Evolutionary conservation across 2,113 vertebrate species (phyloP), one percentile per base, ranked within the genome.

Genomic region (Tragulus kanchil): DNA sequence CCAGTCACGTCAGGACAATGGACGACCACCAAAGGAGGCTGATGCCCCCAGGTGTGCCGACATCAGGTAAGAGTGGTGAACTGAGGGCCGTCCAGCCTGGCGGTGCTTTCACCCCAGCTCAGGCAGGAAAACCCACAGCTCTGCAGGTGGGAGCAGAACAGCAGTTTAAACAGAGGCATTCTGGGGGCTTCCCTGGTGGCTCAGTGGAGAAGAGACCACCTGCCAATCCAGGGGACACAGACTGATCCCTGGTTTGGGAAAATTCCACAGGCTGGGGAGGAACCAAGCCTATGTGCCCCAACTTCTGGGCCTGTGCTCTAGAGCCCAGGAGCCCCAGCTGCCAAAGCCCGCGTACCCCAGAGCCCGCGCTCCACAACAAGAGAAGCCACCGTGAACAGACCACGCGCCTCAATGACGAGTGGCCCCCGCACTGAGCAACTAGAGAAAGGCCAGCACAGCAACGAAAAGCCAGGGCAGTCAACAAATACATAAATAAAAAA

Each of bases 391-490:
- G 21, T 5, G 0, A 13, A 0, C 3, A 73, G 42, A 45, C 5
- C 19, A 23, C 21, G 6, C 10, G 5, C 1, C 0, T 19, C 69
- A 1, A 25, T 3, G 45, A 36, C 8, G 10, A 6, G 69, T 3
- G 3, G 69, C 42, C 42, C 69, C 69, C 42, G 3, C 69, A 23
- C 21, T 0, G 19, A 36, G 6, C 69, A 45, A 3, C 69, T 7
- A 45, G 36, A 25, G 21, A 13, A 73, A 25, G 7, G 21, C 69
- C 36, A 36, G 15, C 1, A 3, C 21, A 45, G 69, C 69, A 13
- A 13, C 5, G 5, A 45, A 25, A 42, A 45, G 36, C 9, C 1
- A 73, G 36, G 36, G 36, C 36, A 36, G 36, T 36, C 36, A 36
- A 36, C 36, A 36, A 36, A 36, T 36, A 36, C 36, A 36, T 36